These are phyloP conservation scores for Chascanopsetta lugubris DNA, from an alignment of 2,113 vertebrate species.

Conservation along the genomic window DNA sequence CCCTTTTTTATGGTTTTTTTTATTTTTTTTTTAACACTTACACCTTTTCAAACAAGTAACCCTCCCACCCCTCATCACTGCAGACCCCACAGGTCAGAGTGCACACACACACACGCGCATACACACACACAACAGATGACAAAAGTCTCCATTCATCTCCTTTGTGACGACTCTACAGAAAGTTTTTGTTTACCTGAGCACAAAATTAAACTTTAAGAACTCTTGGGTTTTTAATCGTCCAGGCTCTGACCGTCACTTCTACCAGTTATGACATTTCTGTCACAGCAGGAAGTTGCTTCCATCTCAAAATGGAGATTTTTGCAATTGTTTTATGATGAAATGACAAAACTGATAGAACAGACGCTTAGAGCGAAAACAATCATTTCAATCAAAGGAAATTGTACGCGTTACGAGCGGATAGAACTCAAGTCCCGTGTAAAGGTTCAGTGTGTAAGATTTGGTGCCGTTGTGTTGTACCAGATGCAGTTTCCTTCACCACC, in stretches of 20 bases:
- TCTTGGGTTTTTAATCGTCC: neutral
- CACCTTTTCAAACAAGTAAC: constrained; percentile 22
- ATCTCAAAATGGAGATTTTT: too few relatives aligned
- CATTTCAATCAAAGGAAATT: too few relatives aligned
- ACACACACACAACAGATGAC: constrained; percentile 17
- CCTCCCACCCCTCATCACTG: constrained; percentile 17
- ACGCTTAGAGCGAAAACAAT: neutral
- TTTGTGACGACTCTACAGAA: constrained; percentile 25
- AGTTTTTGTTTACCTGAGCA: neutral
- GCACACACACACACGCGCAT: neutral
- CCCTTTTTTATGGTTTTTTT: neutral
- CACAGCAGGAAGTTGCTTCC: neutral
- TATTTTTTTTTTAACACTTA: constrained; percentile 15
- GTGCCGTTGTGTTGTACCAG: too few relatives aligned
- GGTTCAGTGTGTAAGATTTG: too few relatives aligned
- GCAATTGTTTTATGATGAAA: neutral
- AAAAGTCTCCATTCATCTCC: constrained; percentile 37
- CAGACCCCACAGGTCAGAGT: constrained; percentile 17
- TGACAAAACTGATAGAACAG: neutral
- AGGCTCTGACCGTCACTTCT: neutral
- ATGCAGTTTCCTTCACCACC: too few relatives aligned
- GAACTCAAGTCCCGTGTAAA: too few relatives aligned
- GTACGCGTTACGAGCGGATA: too few relatives aligned
- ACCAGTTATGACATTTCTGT: neutral
- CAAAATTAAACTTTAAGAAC: neutral